Evolutionary conservation across 1,140 invertebrate genomes (phyloP).

Genomic region (Battus philenor): DNA sequence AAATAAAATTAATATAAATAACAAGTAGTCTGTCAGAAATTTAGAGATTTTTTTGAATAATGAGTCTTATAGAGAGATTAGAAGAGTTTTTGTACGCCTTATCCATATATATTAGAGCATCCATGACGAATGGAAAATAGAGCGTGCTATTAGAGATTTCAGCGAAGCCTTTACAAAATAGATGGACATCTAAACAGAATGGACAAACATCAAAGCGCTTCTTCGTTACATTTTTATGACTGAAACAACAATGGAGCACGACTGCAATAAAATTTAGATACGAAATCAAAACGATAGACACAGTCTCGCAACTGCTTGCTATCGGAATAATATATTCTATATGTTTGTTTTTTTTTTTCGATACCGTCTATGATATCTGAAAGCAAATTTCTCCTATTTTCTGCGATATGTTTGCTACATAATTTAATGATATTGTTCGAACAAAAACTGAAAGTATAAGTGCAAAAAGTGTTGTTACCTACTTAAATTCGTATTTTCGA

Average conservation of each 20-base stretch:
- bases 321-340: slow-evolving; percentile 11
- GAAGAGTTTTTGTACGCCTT: too few relatives aligned
- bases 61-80: too few relatives aligned
- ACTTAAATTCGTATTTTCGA: too few relatives aligned
- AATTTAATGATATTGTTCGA: too few relatives aligned
- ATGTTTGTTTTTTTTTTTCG: slow-evolving; percentile 3
- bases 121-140: slow-evolving; percentile 20
- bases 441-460: too few relatives aligned
- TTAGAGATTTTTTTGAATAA: too few relatives aligned
- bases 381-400: slow-evolving; percentile 11
- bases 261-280: slow-evolving; percentile 16
- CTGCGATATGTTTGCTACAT: not conserved
- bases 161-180: slow-evolving; percentile 22
- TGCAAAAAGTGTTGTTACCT: too few relatives aligned
- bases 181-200: slow-evolving; percentile 22
- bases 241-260: slow-evolving; percentile 11
- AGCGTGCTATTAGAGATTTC: slow-evolving; percentile 21
- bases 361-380: slow-evolving; percentile 4
- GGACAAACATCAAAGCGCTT: slow-evolving; percentile 22
- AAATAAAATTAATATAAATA: too few relatives aligned
- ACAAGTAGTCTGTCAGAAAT: too few relatives aligned
- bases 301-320: not conserved
- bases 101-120: slow-evolving; percentile 5
- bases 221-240: slow-evolving; percentile 27
- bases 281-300: slow-evolving; percentile 13